A percentile compares a stretch with the other conserved stretches of the same genome.
phyloP scores from a whole-genome alignment of 2,888 invertebrate species.

The Chrysomela aeneicollis region DNA sequence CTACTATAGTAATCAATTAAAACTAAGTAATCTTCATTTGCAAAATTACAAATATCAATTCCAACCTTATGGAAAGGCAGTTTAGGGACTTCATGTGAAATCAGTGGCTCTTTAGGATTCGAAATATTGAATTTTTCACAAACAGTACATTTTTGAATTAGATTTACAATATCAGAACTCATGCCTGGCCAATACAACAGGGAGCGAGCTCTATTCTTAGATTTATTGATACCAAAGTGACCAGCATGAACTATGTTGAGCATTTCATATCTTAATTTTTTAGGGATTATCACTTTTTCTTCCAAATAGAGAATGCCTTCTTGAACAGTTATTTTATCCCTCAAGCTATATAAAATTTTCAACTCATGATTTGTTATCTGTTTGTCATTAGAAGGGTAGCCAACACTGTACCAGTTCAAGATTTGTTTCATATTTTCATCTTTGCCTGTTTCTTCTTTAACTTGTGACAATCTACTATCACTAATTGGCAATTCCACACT shows the following conservation, averaged over 20 bases:
- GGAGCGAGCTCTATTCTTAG: conserved; percentile 4
- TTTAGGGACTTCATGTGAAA: conserved; percentile 7
- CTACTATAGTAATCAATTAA: conserved; percentile 11
- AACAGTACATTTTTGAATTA: conserved; percentile 10
- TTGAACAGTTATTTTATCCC: conserved; percentile 9
- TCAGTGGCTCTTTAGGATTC: background rate
- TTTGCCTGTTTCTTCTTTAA: background rate
- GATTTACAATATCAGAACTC: background rate
- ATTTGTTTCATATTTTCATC: conserved; percentile 7
- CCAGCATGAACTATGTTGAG: conserved; percentile 7
- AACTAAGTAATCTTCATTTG: conserved; percentile 9
- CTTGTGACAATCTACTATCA: background rate
- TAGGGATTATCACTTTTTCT: conserved; percentile 5
- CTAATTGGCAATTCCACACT: background rate
- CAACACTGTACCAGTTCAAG: conserved; percentile 4
- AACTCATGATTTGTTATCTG: background rate
- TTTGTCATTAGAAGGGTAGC: background rate
- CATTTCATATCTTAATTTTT: conserved; percentile 2
- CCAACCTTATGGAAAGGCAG: conserved; percentile 8
- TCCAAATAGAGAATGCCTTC: conserved; percentile 8
- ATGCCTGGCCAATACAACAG: background rate
- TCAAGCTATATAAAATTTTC: conserved; percentile 7
- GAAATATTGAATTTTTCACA: conserved; percentile 9
- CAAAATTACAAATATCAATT: conserved; percentile 1
- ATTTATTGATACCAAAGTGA: conserved; percentile 5